These are phyloP conservation scores for Heliconius nattereri DNA, from an alignment of 1,140 invertebrate genomes.

Conservation along the genomic window DNA sequence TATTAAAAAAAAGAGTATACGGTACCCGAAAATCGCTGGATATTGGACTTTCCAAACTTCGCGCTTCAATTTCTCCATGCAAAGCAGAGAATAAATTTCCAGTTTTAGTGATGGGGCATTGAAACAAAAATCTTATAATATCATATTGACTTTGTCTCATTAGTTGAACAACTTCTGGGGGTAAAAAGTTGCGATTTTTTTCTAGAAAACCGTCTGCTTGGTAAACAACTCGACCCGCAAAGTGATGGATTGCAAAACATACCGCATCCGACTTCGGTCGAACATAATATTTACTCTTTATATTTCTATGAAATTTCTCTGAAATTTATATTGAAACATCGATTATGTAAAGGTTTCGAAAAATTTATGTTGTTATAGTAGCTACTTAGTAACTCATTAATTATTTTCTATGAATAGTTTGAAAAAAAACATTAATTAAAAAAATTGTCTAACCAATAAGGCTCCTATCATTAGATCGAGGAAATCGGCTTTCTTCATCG, in stretches of 20 bases:
- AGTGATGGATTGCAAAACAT: conserved; percentile 88
- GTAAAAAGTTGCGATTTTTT: conserved; percentile 92
- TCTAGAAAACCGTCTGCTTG: conserved; percentile 90
- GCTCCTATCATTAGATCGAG: conserved; percentile 86
- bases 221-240: conserved; percentile 90
- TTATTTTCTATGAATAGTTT: too few species aligned
- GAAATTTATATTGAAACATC: conserved; percentile 54
- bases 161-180: conserved; percentile 89
- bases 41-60: conserved; percentile 70
- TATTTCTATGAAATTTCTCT: conserved; percentile 92
- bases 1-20: background rate
- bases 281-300: conserved; percentile 89
- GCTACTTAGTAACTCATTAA: too few species aligned
- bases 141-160: conserved; percentile 87
- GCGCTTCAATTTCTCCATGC: conserved; percentile 79
- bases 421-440: background rate
- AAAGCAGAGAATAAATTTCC: conserved; percentile 86
- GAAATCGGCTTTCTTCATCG: conserved; percentile 93
- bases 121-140: conserved; percentile 89
- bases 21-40: conserved; percentile 65
- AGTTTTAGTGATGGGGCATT: conserved; percentile 91
- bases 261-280: conserved; percentile 89
- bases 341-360: background rate
- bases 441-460: conserved; percentile 84
- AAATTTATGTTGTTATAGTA: too few species aligned